Base-by-base conservation (phyloP, 2,797 vertebrate species). In the Xyrichtys novacula region DNA sequence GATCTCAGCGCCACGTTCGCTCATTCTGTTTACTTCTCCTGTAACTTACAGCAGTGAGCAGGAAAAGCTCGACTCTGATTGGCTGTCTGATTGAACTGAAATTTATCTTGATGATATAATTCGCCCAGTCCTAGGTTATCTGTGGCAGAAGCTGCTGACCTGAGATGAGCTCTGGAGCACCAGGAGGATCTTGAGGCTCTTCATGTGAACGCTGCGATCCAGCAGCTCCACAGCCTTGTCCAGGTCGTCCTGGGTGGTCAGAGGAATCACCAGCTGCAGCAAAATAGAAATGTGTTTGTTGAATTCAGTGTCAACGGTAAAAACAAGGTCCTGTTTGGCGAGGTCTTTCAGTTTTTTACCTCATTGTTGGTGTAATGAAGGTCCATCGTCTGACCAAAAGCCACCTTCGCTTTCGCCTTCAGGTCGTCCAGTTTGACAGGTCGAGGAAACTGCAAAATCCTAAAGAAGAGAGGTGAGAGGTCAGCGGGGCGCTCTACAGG, bases 361-460 rank as follows among this genome's bases (percentile, higher is more conserved):
- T 99, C 98, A 1, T 99, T 99, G 93, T 99, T 99, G 90, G 96
- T 98, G 90, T 99, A 99, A 94, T 99, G 97, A 65, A 99, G 95
- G 87, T 97, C 97, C 98, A 99, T 97, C 16, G 90, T 83, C 78
- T 99, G 98, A 73, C 98, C 98, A 77, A 99, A 99, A 56, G 97
- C 97, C 85, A 95, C 92, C 91, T 96, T 99, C 71, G 97, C 97
- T 92, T 98, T 99, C 26, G 90, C 78, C 72, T 75, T 93, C 87
- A 99, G 93, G 85, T 98, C 96, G 73, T 98, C 97, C 78, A 99
- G 93, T 89, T 93, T 95, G 85, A 99, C 88, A 7, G 98, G 98
- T 46, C 98, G 96, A 48, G 95, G 85, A 65, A 99, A 97, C 83
- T 99, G 97, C 76, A 99, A 87, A 71, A 99, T 99, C 89, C 98